Percentiles rank a stretch among this genome's conserved stretches.
phyloP scores from a whole-genome alignment of 2,797 vertebrate species.

The Hypotaenidia philippensis region DNA sequence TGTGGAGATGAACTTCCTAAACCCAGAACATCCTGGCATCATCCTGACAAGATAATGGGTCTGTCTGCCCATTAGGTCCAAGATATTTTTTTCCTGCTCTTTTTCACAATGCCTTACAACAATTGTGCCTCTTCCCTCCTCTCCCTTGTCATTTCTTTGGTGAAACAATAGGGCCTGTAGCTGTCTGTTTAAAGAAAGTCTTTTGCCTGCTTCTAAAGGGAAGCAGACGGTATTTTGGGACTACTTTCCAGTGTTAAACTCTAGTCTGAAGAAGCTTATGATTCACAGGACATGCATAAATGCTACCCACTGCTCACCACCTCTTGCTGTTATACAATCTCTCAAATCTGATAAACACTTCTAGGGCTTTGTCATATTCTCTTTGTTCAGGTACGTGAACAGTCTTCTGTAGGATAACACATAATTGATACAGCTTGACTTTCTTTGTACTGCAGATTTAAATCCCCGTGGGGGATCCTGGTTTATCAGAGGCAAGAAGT shows the following conservation, averaged over 20 bases:
- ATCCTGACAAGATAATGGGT: not conserved
- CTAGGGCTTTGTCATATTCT: conserved; percentile 47
- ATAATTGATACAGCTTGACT: conserved; percentile 27
- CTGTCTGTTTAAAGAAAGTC: not conserved
- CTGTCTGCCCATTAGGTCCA: not conserved
- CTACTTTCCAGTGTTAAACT: not conserved
- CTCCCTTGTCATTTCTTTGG: not conserved
- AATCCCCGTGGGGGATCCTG: not conserved
- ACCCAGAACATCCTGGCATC: not conserved
- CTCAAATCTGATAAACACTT: conserved; percentile 38
- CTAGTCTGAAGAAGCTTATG: not conserved
- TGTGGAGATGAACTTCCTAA: not conserved
- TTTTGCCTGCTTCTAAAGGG: not conserved
- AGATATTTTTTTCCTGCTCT: not conserved
- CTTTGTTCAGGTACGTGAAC: not conserved
- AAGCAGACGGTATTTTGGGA: not conserved
- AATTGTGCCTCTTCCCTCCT: not conserved
- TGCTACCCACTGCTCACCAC: conserved; percentile 13
- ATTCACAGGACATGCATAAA: conserved; percentile 7
- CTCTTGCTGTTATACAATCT: conserved; percentile 36
- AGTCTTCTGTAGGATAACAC: conserved; percentile 4
- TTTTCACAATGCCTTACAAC: not conserved
- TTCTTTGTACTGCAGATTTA: conserved; percentile 16
- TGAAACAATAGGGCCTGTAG: not conserved
- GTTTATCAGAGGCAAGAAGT: not conserved